These are phyloP conservation scores for Pocillopora verrucosa DNA, from an alignment of 64 coral and sea anemone genomes.

Conservation along the genomic window DNA sequence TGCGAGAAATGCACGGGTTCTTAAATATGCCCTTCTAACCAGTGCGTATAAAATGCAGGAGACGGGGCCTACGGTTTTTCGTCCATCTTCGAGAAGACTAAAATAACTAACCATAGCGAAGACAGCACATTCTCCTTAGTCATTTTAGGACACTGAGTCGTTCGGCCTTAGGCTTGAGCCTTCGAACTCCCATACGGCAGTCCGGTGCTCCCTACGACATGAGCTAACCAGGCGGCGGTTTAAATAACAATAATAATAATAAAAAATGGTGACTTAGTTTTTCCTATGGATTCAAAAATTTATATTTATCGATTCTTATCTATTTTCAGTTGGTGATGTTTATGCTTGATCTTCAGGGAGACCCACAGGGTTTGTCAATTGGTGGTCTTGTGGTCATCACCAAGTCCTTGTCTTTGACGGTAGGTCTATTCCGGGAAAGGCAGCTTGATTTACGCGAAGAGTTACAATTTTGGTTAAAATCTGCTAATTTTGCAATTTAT, in stretches of 20 bases:
- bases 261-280: not conserved
- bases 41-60: too few relatives aligned
- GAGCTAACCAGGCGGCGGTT: too few relatives aligned
- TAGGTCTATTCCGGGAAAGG: not conserved
- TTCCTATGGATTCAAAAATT: not conserved
- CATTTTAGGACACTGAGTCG: too few relatives aligned
- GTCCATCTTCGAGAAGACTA: too few relatives aligned
- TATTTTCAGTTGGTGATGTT: not conserved
- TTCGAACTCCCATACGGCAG: too few relatives aligned
- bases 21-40: too few relatives aligned
- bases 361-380: not conserved
- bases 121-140: too few relatives aligned
- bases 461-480: not conserved
- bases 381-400: not conserved
- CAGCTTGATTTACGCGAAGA: not conserved
- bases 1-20: too few relatives aligned
- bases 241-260: not conserved
- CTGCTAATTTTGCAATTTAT: not conserved
- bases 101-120: too few relatives aligned
- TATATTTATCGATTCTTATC: not conserved
- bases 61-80: too few relatives aligned
- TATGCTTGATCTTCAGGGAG: not conserved
- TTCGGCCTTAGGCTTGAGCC: too few relatives aligned
- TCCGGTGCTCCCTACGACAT: too few relatives aligned
- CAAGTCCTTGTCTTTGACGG: not conserved